phyloP scores from a whole-genome alignment of 2,797 vertebrate genomes.

The Coluber constrictor region DNA sequence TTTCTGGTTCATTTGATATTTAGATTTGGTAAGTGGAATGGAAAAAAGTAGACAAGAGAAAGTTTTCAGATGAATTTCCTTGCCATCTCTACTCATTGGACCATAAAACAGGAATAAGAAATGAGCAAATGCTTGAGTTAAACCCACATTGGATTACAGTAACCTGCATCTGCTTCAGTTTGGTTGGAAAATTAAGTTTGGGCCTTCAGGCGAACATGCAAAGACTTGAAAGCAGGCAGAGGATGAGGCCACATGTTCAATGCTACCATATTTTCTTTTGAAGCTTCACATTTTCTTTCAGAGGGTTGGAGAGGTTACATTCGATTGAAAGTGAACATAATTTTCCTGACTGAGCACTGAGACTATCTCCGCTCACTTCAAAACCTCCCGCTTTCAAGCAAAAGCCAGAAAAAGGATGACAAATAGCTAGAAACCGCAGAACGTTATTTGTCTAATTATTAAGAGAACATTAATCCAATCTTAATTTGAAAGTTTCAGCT shows the following conservation, averaged over 20 bases:
- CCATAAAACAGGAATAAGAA: neutral
- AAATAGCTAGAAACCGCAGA: neutral
- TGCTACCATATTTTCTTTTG: neutral
- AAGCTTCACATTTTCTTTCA: neutral
- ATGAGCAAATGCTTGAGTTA: neutral
- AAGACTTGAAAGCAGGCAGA: neutral
- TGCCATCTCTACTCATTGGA: neutral
- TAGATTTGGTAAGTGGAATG: neutral
- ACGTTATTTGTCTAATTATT: neutral
- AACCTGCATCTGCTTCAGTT: neutral
- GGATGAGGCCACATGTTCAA: neutral
- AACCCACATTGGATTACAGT: neutral
- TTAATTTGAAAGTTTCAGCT: neutral
- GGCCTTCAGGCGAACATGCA: neutral
- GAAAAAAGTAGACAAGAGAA: neutral
- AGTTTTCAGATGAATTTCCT: neutral
- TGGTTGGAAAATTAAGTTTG: neutral
- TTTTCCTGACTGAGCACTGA: neutral
- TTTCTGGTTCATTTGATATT: neutral
- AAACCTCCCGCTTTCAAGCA: neutral
- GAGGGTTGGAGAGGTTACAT: neutral
- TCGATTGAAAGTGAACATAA: neutral
- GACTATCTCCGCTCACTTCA: neutral
- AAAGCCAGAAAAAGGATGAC: neutral
- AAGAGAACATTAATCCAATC: neutral